phyloP scores from a whole-genome alignment of 2,888 invertebrate genomes.

The Pachycephus smyrnensis region DNA sequence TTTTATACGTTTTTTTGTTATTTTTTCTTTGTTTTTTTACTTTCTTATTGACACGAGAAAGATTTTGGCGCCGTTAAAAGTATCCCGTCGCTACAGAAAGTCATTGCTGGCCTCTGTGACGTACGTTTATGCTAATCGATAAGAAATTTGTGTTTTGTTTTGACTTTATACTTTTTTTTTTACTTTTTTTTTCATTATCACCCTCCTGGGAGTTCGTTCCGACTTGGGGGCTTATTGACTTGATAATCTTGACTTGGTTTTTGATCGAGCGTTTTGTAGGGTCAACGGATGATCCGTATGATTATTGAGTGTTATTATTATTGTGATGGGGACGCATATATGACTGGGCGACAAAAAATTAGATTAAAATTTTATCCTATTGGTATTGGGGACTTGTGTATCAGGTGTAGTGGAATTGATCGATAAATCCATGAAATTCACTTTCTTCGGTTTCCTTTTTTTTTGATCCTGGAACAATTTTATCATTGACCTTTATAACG shows the following conservation, averaged over 20 bases:
- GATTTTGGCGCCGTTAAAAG: background rate
- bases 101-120: background rate
- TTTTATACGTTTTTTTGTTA: background rate
- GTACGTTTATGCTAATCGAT: background rate
- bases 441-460: background rate
- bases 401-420: background rate
- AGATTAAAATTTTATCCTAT: background rate
- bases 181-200: background rate
- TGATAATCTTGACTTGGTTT: constrained; percentile 42
- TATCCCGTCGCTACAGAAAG: background rate
- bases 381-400: background rate
- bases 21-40: background rate
- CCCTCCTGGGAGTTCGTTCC: constrained; percentile 36
- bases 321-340: background rate
- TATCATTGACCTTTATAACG: background rate
- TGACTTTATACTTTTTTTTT: background rate
- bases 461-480: background rate
- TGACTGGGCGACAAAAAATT: background rate
- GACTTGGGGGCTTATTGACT: constrained; percentile 42
- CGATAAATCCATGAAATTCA: background rate
- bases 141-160: background rate
- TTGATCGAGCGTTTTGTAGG: background rate
- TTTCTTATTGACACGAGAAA: background rate
- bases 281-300: background rate
- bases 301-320: background rate